Base-by-base conservation (phyloP, 1,140 invertebrate species). In the Hycleus phaleratus region DNA sequence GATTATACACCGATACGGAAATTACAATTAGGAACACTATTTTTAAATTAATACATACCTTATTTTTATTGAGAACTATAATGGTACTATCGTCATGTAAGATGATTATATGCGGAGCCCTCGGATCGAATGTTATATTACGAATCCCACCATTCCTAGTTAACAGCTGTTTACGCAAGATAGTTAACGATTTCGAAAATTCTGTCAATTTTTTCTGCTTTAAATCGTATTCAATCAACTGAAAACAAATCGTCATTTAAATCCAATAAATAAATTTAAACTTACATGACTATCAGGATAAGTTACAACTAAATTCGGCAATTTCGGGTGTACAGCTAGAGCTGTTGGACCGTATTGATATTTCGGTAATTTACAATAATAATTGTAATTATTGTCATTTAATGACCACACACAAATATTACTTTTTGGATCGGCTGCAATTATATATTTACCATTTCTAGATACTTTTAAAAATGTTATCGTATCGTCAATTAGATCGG, bases 221-320 rank as follows among this genome's bases (percentile, higher is more conserved):
- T 39, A 90, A 68, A 67, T 81, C 80, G 61, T 85, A 90, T 67
- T 90, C 87, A 12, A 88, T 69, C 45, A 90, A 78, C 80, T 87
- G 68, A 6, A 76, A 60, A 60, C 47, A 63, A 58, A 60, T 39
- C 47, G 59, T 52, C 55, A 61, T 40, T 49, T 44, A 43, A 24
- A 56, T 49, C 9, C 9, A 64, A 43, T 32, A 8, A 12, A 57
- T 40, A 57, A 43, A 56, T 26, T 11, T 44, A 46, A 43, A 60
- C 58, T 75, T 73, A 86, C 85, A 77, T 83, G 86, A 62, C 85
- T 82, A 77, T 90, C 84, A 1, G 86, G 77, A 74, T 88, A 90
- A 3, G 79, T 81, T 6, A 86, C 73, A 24, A 88, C 76, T 4
- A 90, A 68, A 60, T 76, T 78, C 6, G 79, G 73, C 0, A 69